A percentile compares a stretch with the other conserved stretches of the same genome.
Conservation (phyloP, 2,888 invertebrate species). For the Apocheima hispidaria region DNA sequence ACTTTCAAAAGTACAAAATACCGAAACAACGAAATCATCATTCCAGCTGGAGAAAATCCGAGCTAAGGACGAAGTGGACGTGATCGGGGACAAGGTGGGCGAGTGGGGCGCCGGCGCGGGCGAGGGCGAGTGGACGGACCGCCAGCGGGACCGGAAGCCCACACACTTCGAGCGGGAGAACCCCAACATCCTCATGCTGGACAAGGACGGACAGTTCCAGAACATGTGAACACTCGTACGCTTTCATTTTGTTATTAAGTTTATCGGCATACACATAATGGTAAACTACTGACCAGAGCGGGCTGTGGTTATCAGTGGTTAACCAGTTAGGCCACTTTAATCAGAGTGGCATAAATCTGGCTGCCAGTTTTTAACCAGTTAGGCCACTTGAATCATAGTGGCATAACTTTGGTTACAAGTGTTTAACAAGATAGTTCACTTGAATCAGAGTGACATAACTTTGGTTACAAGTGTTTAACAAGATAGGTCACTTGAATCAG, state of each 20-base stretch:
- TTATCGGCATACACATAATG: neutral
- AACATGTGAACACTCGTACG: conserved; percentile 87
- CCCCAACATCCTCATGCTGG: conserved; percentile 91
- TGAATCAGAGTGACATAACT: too few relatives aligned
- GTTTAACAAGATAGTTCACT: too few relatives aligned
- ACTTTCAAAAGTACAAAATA: too few relatives aligned
- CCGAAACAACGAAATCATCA: neutral
- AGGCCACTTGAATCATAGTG: too few relatives aligned
- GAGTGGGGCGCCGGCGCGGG: conserved; percentile 54
- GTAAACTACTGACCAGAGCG: too few relatives aligned
- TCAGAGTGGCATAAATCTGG: too few relatives aligned
- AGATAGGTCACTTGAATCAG: too few relatives aligned
- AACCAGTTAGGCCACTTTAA: too few relatives aligned
- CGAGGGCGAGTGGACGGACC: conserved; percentile 91
- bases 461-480: too few relatives aligned
- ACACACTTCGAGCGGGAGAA: conserved; percentile 92
- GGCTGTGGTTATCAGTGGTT: too few relatives aligned
- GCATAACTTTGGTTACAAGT: too few relatives aligned
- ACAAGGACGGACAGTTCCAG: conserved; percentile 90
- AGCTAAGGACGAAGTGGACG: conserved; percentile 89
- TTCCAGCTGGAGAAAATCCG: conserved; percentile 89
- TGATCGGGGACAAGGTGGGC: conserved; percentile 51
- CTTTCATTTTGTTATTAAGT: neutral
- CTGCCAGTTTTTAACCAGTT: too few relatives aligned
- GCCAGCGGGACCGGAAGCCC: conserved; percentile 89